These are phyloP conservation scores for Dryocosmus kuriphilus DNA, from an alignment of 2,888 invertebrate species.

Conservation along the genomic window DNA sequence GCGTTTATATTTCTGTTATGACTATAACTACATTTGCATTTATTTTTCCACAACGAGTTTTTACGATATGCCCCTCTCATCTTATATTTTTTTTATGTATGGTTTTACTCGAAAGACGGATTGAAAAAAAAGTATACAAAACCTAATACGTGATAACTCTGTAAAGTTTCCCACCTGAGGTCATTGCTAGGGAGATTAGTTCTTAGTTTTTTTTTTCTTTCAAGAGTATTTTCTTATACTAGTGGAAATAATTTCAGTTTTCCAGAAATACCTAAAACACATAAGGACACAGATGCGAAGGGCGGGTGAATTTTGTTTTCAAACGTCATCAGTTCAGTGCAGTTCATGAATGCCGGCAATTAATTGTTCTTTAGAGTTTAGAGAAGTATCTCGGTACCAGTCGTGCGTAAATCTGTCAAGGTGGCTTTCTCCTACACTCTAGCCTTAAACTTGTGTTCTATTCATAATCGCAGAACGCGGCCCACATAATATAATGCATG, in stretches of 20 bases:
- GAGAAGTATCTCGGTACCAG: conserved; percentile 36
- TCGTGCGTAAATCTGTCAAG: conserved; percentile 46
- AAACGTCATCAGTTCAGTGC: not conserved
- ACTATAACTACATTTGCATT: not conserved
- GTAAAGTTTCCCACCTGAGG: too few species aligned
- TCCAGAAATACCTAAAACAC: not conserved
- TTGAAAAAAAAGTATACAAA: too few species aligned
- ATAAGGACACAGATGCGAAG: not conserved
- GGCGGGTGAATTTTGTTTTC: not conserved
- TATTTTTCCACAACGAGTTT: not conserved
- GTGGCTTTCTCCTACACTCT: conserved; percentile 49
- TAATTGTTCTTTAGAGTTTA: conserved; percentile 20
- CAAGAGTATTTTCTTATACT: not conserved
- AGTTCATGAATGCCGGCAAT: not conserved
- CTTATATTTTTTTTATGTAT: too few species aligned
- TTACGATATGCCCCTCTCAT: not conserved
- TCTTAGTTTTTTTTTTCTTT: not conserved
- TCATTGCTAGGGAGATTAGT: too few species aligned
- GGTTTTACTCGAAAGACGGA: too few species aligned
- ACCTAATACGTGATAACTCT: too few species aligned
- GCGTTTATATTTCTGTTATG: not conserved
- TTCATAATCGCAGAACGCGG: conserved; percentile 63
- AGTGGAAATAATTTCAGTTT: not conserved
- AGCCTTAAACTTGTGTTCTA: conserved; percentile 69
- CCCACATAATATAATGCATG: conserved; percentile 61